phyloP scores from a whole-genome alignment of 1,140 invertebrate species.

The Drosophila micromelanica region DNA sequence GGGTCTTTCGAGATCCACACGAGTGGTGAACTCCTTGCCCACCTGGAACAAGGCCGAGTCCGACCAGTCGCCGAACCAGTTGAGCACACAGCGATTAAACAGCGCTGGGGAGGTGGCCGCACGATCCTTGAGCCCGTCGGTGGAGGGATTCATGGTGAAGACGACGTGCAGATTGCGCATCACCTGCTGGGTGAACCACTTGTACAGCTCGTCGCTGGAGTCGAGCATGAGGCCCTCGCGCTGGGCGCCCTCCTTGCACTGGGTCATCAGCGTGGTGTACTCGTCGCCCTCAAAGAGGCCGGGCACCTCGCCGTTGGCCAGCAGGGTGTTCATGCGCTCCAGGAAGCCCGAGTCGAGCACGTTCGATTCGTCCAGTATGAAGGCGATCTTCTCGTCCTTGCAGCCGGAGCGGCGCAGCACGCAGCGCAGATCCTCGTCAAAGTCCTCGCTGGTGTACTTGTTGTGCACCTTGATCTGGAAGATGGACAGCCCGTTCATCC shows the following conservation, averaged over 20 bases:
- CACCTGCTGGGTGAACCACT: slow-evolving; percentile 98
- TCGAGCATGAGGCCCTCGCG: slow-evolving; percentile 99
- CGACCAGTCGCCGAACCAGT: slow-evolving; percentile 99
- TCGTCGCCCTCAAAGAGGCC: slow-evolving; percentile 97
- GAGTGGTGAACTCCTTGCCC: slow-evolving; percentile 93
- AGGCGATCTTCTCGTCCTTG: slow-evolving; percentile 99
- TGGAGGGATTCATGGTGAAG: slow-evolving; percentile 99
- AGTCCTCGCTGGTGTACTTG: slow-evolving; percentile 99
- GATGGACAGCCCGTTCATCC: slow-evolving; percentile 99
- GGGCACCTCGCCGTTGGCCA: slow-evolving; percentile 98
- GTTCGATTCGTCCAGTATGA: slow-evolving; percentile 99
- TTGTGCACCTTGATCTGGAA: slow-evolving; percentile 99
- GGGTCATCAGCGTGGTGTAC: slow-evolving; percentile 99
- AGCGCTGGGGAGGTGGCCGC: slow-evolving; percentile 99
- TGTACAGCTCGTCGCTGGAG: slow-evolving; percentile 99
- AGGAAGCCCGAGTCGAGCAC: slow-evolving; percentile 99
- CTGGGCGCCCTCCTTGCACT: slow-evolving; percentile 99
- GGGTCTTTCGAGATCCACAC: slow-evolving; percentile 92
- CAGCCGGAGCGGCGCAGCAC: slow-evolving; percentile 97
- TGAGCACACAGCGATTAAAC: slow-evolving; percentile 99
- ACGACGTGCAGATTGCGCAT: slow-evolving; percentile 99
- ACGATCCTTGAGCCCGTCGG: slow-evolving; percentile 98
- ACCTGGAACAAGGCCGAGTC: slow-evolving; percentile 97
- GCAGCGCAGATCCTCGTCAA: slow-evolving; percentile 98
- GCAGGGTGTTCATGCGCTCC: slow-evolving; percentile 99